Base-by-base conservation (phyloP, 2,797 vertebrate genomes). In the Aulostomus chinensis region DNA sequence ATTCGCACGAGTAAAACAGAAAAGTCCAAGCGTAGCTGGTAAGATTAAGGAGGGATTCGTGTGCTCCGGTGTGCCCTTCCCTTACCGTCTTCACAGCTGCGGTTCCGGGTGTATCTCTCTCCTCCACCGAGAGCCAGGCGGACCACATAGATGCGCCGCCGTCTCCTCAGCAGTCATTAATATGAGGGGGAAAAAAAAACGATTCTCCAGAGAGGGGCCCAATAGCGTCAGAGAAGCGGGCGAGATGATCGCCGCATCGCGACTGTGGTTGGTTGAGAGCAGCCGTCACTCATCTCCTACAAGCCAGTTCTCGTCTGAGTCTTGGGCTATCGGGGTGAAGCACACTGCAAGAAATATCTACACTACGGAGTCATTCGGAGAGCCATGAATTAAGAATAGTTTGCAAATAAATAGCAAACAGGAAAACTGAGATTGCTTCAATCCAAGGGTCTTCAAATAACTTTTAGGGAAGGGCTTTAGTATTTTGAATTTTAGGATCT, bases 81-180 rank as follows among this genome's bases (percentile, higher is more conserved):
- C 52, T 62, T 86, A 70, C 79, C 82, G 73, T 90, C 12, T 81
- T 91, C 87, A 89, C 89, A 87, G 87, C 90, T 89, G 89, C 85
- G 89, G 90, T 87, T 91, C 83, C 84, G 65, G 89, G 89, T 78
- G 92, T 94, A 81, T 90, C 90, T 89, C 88, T 87, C 85, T 86
- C 60, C 84, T 91, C 80, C 80, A 88, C 90, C 88, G 76, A 71
- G 83, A 91, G 92, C 93, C 85, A 85, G 81, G 68, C 79, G 80
- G 79, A 88, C 89, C 94, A 88, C 90, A 86, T 83, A 89, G 93
- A 88, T 92, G 92, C 93, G 91, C 92, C 76, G 91, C 93, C 92
- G 92, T 91, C 93, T 86, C 91, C 83, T 89, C 93, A 53, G 90
- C 90, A 88, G 83, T 93, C 93, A 90, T 94, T 94, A 91, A 91